Conservation (phyloP, 2,113 vertebrate genomes). For the Cebidichthys violaceus region DNA sequence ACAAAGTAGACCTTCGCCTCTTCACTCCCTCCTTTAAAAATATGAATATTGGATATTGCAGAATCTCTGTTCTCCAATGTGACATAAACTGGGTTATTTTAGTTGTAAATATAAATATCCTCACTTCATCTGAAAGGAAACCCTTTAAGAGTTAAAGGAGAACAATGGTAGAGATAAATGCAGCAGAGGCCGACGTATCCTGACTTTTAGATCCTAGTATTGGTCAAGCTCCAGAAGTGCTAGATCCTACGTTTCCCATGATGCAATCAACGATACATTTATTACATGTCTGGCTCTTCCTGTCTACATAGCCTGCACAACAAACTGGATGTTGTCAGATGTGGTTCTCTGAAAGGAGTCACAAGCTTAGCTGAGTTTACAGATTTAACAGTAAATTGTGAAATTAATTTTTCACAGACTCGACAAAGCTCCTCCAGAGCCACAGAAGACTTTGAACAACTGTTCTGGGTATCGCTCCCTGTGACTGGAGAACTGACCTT, state of each 20-base stretch:
- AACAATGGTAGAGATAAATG: background rate
- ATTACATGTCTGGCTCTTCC: background rate
- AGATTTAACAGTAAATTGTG: background rate
- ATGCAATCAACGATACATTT: background rate
- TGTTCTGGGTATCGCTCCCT: background rate
- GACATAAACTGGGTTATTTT: constrained; percentile 1
- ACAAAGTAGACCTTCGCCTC: background rate
- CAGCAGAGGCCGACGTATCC: background rate
- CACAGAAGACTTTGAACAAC: background rate
- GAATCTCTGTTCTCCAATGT: background rate
- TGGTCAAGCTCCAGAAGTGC: background rate
- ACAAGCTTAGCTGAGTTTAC: background rate
- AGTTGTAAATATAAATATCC: background rate
- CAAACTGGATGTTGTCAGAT: too few species aligned
- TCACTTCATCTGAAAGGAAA: background rate
- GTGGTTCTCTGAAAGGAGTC: background rate
- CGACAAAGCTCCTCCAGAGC: background rate
- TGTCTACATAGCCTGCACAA: background rate
- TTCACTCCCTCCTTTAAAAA: background rate
- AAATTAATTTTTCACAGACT: background rate
- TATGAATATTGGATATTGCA: too few species aligned
- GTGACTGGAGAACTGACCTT: constrained; percentile 1
- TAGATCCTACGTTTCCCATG: background rate
- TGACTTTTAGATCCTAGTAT: background rate
- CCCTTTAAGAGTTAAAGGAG: background rate